Evolutionary conservation across 2,888 invertebrate genomes (phyloP), one percentile per base, ranked within the genome.

Genomic region (Tiliacea aurago): DNA sequence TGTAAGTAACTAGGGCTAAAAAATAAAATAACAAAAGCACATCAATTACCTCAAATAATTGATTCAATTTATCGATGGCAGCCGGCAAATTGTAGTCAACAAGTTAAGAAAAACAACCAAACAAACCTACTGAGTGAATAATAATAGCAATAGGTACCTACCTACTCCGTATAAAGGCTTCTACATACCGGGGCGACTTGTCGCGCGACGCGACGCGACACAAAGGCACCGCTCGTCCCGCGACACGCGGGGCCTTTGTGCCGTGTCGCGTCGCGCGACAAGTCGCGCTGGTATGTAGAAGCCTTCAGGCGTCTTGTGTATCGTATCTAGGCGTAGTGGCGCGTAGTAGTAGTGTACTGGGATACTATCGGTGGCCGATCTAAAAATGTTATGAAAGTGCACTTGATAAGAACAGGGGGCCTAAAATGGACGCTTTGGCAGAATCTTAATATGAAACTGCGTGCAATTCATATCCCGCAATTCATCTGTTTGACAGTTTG

Each of bases 381-480:
- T 78, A 76, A 59, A 80, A 76, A 72, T 71, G 65, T 69, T 74
- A 78, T 69, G 84, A 89, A 87, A 89, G 85, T 85, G 82, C 86
- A 87, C 83, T 84, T 86, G 86, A 83, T 80, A 11, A 20, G 62
- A 64, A 37, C 41, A 55, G n/a, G n/a, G n/a, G n/a, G n/a, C n/a
- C n/a, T n/a, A n/a, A n/a, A n/a, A n/a, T n/a, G n/a, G n/a, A n/a
- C n/a, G n/a, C n/a, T n/a, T n/a, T n/a, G n/a, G n/a, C n/a, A n/a
- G n/a, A n/a, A n/a, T n/a, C n/a, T n/a, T n/a, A n/a, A n/a, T n/a
- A n/a, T n/a, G n/a, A n/a, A n/a, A n/a, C n/a, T n/a, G n/a, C n/a
- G n/a, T n/a, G n/a, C n/a, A n/a, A n/a, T n/a, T n/a, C n/a, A n/a
- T n/a, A n/a, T n/a, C n/a, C n/a, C n/a, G n/a, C n/a, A n/a, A n/a